Base-by-base conservation (phyloP, 2,797 vertebrate genomes). In the Hemitrygon akajei region DNA sequence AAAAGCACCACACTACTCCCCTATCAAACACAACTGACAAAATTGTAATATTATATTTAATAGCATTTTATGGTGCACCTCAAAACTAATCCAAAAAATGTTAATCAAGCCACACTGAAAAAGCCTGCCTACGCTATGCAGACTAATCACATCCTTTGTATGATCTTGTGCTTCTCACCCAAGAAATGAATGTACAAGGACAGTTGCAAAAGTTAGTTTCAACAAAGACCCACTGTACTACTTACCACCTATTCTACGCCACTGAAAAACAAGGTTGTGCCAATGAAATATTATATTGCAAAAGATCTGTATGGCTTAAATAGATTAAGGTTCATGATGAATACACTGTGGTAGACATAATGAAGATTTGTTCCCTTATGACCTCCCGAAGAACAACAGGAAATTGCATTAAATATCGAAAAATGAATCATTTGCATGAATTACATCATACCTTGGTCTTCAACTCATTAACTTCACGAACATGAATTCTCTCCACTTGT, bases 391-490 rank as follows among this genome's bases (percentile, higher is more conserved):
- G 4, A 27, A 25, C 3, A 86, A 60, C 11, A 86, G 3, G 82
- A 60, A 82, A 86, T 60, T 60, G 27, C 30, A 27, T 58, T 86
- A 14, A 25, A 86, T 14, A 30, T 18, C 25, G 5, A 86, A 82
- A 73, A 30, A 7, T 0, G 22, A 58, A 7, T n/a, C 14, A n/a
- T n/a, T 37, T 66, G 27, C n/a, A 60, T 5, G 16, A 66, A 63
- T 87, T 16, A 34, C 37, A 9, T 0, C 96, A 95, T 95, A 99
- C 99, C 98, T 98, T 98, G 94, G 96, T 97, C 95, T 97, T 98
- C 30, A 98, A 96, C 94, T 97, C 97, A 94, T 77, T 95, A n/a
- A 98, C 94, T 94, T 97, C 97, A 56, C 96, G 95, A 94, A 95
- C 96, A 81, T 98, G 97, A 94, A 80, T 96, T 96, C 97, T 97